phyloP scores from a whole-genome alignment of 2,888 invertebrate genomes.

The Eilema caniola region DNA sequence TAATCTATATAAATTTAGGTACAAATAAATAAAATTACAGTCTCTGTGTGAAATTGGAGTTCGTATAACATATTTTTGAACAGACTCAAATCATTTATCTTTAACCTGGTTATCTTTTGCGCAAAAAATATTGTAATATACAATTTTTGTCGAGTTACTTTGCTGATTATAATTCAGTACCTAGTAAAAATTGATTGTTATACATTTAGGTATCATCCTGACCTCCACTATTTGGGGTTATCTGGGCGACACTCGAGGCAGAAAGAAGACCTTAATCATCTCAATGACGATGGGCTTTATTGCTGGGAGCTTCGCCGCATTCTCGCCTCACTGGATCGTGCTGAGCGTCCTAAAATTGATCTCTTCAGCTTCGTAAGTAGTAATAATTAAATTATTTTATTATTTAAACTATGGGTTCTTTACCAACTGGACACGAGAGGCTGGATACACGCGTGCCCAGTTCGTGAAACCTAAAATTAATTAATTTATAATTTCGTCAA shows the following conservation, averaged over 20 bases:
- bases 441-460: too few species aligned
- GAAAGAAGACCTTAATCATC: slow-evolving; percentile 65
- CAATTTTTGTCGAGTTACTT: too few species aligned
- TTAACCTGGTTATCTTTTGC: too few species aligned
- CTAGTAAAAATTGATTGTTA: background rate
- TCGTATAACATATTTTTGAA: too few species aligned
- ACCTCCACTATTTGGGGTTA: slow-evolving; percentile 80
- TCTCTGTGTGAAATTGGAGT: too few species aligned
- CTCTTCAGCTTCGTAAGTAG: slow-evolving; percentile 87
- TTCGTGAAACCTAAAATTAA: too few species aligned
- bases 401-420: background rate
- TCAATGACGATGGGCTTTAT: slow-evolving; percentile 80
- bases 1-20: too few species aligned
- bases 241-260: slow-evolving; percentile 73
- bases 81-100: too few species aligned
- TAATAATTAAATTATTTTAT: too few species aligned
- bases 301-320: slow-evolving; percentile 83
- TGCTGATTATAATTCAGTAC: background rate
- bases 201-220: slow-evolving; percentile 77
- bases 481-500: too few species aligned
- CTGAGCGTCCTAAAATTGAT: slow-evolving; percentile 87
- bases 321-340: slow-evolving; percentile 87
- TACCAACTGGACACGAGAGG: background rate
- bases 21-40: too few species aligned
- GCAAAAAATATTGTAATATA: too few species aligned